Percentiles rank a stretch among this genome's conserved stretches.
These are phyloP conservation scores for Drosophila silvestris DNA, from an alignment of 2,888 invertebrate genomes.

Conservation along the genomic window DNA sequence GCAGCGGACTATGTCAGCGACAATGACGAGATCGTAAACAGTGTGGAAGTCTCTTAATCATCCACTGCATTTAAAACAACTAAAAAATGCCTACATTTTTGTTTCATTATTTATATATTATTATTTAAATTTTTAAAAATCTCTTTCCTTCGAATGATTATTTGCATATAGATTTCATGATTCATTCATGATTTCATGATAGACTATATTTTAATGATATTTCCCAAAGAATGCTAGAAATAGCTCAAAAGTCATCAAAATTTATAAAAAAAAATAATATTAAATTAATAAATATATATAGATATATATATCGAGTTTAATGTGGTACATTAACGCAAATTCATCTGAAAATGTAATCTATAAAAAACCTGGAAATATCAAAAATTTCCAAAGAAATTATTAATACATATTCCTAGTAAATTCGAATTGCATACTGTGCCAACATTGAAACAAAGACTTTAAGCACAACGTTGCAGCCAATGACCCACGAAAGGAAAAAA, in stretches of 20 bases:
- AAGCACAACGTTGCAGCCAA: conserved; percentile 26
- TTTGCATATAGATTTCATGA: neutral
- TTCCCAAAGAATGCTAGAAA: neutral
- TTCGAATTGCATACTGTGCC: neutral
- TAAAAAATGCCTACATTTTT: neutral
- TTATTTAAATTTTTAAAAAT: neutral
- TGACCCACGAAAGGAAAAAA: conserved; percentile 3
- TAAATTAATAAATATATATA: neutral
- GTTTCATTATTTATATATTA: conserved; percentile 1
- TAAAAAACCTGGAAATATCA: neutral
- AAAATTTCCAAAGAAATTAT: neutral
- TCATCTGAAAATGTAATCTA: neutral
- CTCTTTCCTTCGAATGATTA: neutral
- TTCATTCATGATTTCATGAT: too few species aligned
- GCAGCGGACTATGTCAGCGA: conserved; percentile 21
- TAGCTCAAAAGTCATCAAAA: neutral
- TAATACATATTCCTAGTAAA: neutral
- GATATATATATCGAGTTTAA: too few species aligned
- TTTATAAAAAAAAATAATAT: neutral
- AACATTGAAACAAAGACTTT: neutral
- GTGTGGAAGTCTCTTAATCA: conserved; percentile 54
- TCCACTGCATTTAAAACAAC: conserved; percentile 15
- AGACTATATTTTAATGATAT: too few species aligned
- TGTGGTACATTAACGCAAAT: neutral
- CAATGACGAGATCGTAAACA: conserved; percentile 19